These are phyloP conservation scores for Ammospiza nelsoni DNA, from an alignment of 2,113 vertebrate species.

Conservation along the genomic window DNA sequence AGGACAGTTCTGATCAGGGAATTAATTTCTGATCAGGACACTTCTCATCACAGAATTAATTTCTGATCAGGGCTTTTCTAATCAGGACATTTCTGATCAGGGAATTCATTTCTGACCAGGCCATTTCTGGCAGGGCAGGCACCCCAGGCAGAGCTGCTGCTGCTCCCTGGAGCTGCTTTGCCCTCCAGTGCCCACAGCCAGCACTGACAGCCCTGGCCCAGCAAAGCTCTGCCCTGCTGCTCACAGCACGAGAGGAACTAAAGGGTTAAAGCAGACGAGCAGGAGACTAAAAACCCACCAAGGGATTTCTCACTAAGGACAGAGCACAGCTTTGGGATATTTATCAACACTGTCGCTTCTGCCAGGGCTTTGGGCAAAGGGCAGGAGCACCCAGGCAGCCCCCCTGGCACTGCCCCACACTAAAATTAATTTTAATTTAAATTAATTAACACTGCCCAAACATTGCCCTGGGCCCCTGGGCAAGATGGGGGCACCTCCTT, in stretches of 20 bases:
- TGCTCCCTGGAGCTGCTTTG: not conserved
- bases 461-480: not conserved
- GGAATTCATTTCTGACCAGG: not conserved
- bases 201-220: not conserved
- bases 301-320: not conserved
- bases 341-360: not conserved
- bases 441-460: not conserved
- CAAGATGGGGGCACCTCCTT: not conserved
- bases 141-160: not conserved
- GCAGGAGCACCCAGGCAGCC: not conserved
- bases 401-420: not conserved
- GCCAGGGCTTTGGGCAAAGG: not conserved
- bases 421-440: not conserved
- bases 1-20: not conserved
- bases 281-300: not conserved
- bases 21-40: not conserved
- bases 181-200: conserved; percentile 28
- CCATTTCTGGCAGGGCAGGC: not conserved
- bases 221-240: not conserved
- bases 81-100: not conserved
- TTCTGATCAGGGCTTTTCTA: not conserved
- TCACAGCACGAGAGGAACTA: not conserved
- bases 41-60: not conserved
- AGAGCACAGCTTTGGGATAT: not conserved
- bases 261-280: not conserved